Conservation (phyloP, 1,140 invertebrate genomes). For the Ceratina calcarata region DNA sequence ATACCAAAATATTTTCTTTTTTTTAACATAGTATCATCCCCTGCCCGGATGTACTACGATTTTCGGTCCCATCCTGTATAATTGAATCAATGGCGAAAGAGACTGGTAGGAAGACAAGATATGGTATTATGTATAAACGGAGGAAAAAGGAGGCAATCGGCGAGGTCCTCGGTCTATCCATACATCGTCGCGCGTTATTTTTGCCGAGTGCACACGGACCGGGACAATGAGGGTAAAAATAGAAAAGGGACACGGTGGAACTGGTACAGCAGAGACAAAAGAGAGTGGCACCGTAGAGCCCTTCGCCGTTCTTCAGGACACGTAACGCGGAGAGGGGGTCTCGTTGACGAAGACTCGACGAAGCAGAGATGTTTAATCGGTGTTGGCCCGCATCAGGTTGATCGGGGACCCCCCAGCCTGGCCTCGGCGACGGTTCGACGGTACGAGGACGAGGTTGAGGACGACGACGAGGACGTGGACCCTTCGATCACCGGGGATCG, state of each 20-base stretch:
- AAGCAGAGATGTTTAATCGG: slow-evolving; percentile 77
- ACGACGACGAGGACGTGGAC: slow-evolving; percentile 31
- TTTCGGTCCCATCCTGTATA: too few relatives aligned
- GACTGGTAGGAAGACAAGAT: neutral
- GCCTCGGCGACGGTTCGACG: slow-evolving; percentile 31
- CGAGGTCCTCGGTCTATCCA: neutral
- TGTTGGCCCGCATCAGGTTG: slow-evolving; percentile 78
- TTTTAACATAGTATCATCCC: too few relatives aligned
- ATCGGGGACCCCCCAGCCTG: slow-evolving; percentile 76
- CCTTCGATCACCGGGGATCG: slow-evolving; percentile 35
- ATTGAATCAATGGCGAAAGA: too few relatives aligned
- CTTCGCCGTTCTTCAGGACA: neutral
- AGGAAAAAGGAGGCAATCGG: slow-evolving; percentile 34
- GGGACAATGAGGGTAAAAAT: slow-evolving; percentile 34
- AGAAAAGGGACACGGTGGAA: slow-evolving; percentile 22
- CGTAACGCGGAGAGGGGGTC: neutral
- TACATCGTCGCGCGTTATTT: slow-evolving; percentile 30
- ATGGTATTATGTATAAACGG: neutral
- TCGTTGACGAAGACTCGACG: slow-evolving; percentile 74
- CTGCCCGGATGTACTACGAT: too few relatives aligned
- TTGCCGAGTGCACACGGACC: slow-evolving; percentile 37
- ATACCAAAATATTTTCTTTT: too few relatives aligned
- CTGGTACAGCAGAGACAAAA: slow-evolving; percentile 20
- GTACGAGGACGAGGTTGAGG: slow-evolving; percentile 17
- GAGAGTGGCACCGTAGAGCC: slow-evolving; percentile 12